Base-by-base conservation (phyloP, 1,140 invertebrate species). In the Euschistus heros region DNA sequence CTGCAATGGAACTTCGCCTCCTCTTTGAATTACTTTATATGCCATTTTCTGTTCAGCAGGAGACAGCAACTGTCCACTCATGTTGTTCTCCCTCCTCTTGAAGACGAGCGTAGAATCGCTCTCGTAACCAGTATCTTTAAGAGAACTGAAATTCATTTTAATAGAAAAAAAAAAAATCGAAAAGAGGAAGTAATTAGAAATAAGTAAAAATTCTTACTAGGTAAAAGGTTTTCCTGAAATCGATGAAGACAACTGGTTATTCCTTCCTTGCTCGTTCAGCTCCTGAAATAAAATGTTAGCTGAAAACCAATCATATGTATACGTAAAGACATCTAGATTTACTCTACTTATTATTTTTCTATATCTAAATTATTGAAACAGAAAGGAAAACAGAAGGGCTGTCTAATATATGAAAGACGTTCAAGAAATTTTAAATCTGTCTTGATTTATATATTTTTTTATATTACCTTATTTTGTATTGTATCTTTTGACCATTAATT, bases 61-160 rank as follows among this genome's bases (percentile, higher is more conserved):
- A 66, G 86, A 90, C 22, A 90, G 72, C 7, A 85, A 84, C 68
- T 81, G 84, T 69, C 78, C 78, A 80, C 80, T 37, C 71, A 70
- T 71, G 30, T 71, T 74, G 33, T 83, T 80, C 64, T 74, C 73
- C 63, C 85, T 81, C 66, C 87, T 81, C 69, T 87, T 83, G 72
- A 93, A 91, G 62, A 92, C 83, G 65, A 93, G 77, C 15, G 89
- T 92, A 1, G 91, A 92, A 75, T 94, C 91, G 70, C 89, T 92
- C 75, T 92, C 90, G 75, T 93, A 94, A 17, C 90, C 91, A 2
- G 88, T 87, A 75, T 92, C 90, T 77, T 92, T 93, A 37, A 91
- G 76, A 60, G 87, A 86, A 74, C 88, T 90, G 70, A 5, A 61
- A 68, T 72, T 75, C 65, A 68, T 68, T 52, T 64, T 52, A 17